Evolutionary conservation across 2,113 vertebrate species (phyloP).

Genomic region (Anarhynchus alexandrinus): DNA sequence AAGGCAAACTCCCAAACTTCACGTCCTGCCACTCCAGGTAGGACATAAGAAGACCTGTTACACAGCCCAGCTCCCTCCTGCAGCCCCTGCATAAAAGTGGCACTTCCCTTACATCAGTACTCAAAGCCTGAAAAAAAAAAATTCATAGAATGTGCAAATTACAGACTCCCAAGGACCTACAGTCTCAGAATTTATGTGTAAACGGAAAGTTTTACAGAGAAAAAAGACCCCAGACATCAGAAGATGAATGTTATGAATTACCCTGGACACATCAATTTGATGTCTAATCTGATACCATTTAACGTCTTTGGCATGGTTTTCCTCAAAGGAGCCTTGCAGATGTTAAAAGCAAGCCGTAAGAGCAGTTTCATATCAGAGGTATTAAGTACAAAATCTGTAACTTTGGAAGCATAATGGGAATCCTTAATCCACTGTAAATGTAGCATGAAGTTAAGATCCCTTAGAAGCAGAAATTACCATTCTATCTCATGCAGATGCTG

Average conservation of each 20-base stretch:
- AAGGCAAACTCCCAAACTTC: not conserved
- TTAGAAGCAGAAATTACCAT: not conserved
- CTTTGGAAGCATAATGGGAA: not conserved
- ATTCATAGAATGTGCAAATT: not conserved
- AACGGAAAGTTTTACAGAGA: not conserved
- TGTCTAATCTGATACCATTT: not conserved
- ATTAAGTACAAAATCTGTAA: not conserved
- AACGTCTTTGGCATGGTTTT: not conserved
- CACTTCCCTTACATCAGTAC: not conserved
- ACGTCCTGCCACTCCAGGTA: not conserved
- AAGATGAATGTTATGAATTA: not conserved
- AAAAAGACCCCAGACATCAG: accelerated
- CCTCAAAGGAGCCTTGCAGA: not conserved
- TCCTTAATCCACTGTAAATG: not conserved
- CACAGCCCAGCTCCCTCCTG: not conserved
- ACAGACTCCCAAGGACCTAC: not conserved
- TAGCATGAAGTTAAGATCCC: not conserved
- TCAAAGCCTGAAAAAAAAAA: not conserved
- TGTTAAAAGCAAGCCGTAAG: not conserved
- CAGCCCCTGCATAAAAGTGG: not conserved
- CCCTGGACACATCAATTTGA: not conserved
- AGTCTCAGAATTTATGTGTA: not conserved
- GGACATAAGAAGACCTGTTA: not conserved
- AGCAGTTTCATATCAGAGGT: not conserved
- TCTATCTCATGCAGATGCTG: not conserved